Base-by-base conservation (phyloP, 2,888 invertebrate species). In the Smittia sp. region DNA sequence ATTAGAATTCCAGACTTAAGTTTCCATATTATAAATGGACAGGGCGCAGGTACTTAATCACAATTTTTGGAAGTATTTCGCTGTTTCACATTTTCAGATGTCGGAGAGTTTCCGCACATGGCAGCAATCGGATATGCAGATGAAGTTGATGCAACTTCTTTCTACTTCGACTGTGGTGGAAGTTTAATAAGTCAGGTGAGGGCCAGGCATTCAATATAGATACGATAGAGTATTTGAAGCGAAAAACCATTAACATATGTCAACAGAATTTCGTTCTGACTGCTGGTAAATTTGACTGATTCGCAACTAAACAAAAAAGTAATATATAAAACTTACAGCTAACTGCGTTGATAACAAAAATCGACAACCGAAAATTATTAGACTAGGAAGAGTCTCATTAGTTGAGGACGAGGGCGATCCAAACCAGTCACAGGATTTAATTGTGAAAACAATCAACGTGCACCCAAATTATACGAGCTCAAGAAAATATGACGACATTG, bases 401-500 rank as follows among this genome's bases (percentile, higher is more conserved):
- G 3, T 46, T 1, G 63, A 58, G 6, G 32, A 75, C 27, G 75
- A 73, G 4, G 69, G 69, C 41, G 74, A 67, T 6, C 63, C 25
- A 27, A 63, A 63, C 15, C 1, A 22, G 4, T 7, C 63, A n/a
- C 63, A 63, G 27, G 27, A 27, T 63, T 27, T 63, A 27, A 15
- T 4, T 3, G 63, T 63, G 13, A 24, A 63, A 25, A 63, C 75
- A 54, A 69, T 76, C 2, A 74, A 66, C 1, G 0, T 75, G 11
- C 76, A 77, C 54, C 75, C 75, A 0, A 11, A 67, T 0, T 77
- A 77, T 39, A 41, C 1, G 1, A 0, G 58, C 1, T 24, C 63
- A 1, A 46, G 22, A n/a, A 74, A 75, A 25, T 76, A 76, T 39
- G 38, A 79, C 70, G 79, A 79, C 73, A 76, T 79, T 15, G 78